Conservation (phyloP, 2,113 vertebrate genomes). For the Nothobranchius furzeri region DNA sequence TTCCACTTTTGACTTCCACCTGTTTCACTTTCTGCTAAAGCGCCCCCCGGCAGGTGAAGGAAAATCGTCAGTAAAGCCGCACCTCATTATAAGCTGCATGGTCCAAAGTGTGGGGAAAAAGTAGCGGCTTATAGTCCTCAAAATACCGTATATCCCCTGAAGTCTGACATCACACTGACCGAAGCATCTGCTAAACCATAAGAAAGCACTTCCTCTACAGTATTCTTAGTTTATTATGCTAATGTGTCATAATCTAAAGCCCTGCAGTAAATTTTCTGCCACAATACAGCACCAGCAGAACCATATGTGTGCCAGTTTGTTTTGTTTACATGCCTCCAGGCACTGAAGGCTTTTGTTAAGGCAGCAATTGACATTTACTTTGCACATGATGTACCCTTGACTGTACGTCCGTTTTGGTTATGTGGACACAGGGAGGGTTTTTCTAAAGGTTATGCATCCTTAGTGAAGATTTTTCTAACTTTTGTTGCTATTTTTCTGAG, state of each 20-base stretch:
- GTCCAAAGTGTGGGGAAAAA: too few species aligned
- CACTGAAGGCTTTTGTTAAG: constrained; percentile 13
- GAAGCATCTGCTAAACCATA: constrained; percentile 2
- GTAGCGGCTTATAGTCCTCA: too few species aligned
- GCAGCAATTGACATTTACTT: constrained; percentile 44
- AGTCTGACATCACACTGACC: neutral
- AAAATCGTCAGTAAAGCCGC: too few species aligned
- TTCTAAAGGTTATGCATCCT: constrained; percentile 36
- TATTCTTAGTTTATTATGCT: constrained; percentile 7
- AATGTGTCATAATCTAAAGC: constrained; percentile 18
- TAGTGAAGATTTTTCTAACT: too few species aligned
- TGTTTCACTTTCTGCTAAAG: too few species aligned
- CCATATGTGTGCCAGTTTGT: constrained; percentile 16
- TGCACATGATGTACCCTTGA: constrained; percentile 24
- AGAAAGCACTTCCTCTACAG: neutral
- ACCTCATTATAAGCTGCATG: too few species aligned
- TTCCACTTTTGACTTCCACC: too few species aligned
- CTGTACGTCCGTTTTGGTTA: constrained; percentile 19
- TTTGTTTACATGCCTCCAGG: constrained; percentile 27
- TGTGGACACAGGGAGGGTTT: constrained; percentile 28
- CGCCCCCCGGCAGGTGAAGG: too few species aligned
- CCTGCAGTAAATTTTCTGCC: neutral
- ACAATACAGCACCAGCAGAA: constrained; percentile 20
- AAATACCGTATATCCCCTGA: too few species aligned
- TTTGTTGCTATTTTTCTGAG: too few species aligned